phyloP scores from a whole-genome alignment of 1,140 invertebrate genomes.

The Semibalanus balanoides region DNA sequence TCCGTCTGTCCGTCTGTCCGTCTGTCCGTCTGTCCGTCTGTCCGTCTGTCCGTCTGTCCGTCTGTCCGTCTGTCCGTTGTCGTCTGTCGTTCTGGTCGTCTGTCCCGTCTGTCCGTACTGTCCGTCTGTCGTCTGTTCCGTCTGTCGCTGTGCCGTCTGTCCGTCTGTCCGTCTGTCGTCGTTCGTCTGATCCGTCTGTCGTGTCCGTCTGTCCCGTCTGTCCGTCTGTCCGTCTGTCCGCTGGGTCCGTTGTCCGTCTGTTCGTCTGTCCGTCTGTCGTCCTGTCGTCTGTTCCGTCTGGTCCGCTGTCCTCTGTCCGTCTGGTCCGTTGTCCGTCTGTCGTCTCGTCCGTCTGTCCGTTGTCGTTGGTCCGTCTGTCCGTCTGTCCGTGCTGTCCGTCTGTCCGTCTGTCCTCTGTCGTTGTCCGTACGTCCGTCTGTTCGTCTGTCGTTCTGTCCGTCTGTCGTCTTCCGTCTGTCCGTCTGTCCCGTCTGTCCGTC shows the following conservation, averaged over 20 bases:
- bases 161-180: constrained; percentile 19
- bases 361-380: constrained; percentile 14
- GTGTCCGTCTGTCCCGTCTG: constrained; percentile 8
- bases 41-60: constrained; percentile 20
- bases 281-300: constrained; percentile 19
- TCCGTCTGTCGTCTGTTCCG: constrained; percentile 19
- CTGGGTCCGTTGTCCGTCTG: constrained; percentile 19
- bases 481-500: constrained; percentile 8
- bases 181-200: constrained; percentile 19
- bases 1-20: constrained; percentile 19
- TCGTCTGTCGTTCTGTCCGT: constrained; percentile 18
- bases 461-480: constrained; percentile 15
- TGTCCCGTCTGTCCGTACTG: constrained; percentile 19
- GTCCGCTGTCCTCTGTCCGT: constrained; percentile 18
- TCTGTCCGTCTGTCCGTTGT: constrained; percentile 20
- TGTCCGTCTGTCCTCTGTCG: constrained; percentile 18
- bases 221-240: constrained; percentile 16
- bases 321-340: constrained; percentile 13
- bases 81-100: constrained; percentile 19
- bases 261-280: constrained; percentile 19
- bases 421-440: constrained; percentile 20
- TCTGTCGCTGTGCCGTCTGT: constrained; percentile 20
- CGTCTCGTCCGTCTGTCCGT: constrained; percentile 8
- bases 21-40: constrained; percentile 19
- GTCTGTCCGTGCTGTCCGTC: constrained; percentile 20